Conservation (phyloP, 2,113 vertebrate genomes). For the Prochilodus magdalenae region DNA sequence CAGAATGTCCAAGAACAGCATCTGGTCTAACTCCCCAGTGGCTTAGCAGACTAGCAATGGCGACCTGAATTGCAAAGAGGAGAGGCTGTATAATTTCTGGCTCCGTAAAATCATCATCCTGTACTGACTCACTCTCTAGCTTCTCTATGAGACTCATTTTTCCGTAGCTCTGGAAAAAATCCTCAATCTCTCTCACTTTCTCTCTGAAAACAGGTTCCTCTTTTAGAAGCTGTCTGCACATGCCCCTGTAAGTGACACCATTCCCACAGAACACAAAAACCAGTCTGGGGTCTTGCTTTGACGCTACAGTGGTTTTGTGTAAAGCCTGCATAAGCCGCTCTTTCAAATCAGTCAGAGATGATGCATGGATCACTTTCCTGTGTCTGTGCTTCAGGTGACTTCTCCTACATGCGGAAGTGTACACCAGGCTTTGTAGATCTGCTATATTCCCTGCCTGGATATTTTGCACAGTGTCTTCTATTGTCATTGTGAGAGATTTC, state of each 20-base stretch:
- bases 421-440: conserved; percentile 77
- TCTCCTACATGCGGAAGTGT: conserved; percentile 85
- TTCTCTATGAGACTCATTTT: conserved; percentile 68
- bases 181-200: conserved; percentile 78
- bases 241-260: conserved; percentile 74
- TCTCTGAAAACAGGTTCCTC: conserved; percentile 78
- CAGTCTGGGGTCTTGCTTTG: conserved; percentile 64
- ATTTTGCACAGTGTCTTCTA: conserved; percentile 72
- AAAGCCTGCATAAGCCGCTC: conserved; percentile 67
- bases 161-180: conserved; percentile 70
- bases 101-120: conserved; percentile 64
- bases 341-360: conserved; percentile 75
- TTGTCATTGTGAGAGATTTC: conserved; percentile 75
- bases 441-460: conserved; percentile 59
- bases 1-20: conserved; percentile 78
- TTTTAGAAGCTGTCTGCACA: conserved; percentile 78
- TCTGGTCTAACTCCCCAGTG: conserved; percentile 82
- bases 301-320: conserved; percentile 24
- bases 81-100: conserved; percentile 80
- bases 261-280: conserved; percentile 89
- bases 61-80: conserved; percentile 84
- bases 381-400: conserved; percentile 80
- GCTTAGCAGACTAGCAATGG: conserved; percentile 76
- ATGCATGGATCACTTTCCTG: conserved; percentile 76
- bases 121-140: conserved; percentile 57